Conservation (phyloP, 2,797 vertebrate genomes). For the Acanthurus tractus region DNA sequence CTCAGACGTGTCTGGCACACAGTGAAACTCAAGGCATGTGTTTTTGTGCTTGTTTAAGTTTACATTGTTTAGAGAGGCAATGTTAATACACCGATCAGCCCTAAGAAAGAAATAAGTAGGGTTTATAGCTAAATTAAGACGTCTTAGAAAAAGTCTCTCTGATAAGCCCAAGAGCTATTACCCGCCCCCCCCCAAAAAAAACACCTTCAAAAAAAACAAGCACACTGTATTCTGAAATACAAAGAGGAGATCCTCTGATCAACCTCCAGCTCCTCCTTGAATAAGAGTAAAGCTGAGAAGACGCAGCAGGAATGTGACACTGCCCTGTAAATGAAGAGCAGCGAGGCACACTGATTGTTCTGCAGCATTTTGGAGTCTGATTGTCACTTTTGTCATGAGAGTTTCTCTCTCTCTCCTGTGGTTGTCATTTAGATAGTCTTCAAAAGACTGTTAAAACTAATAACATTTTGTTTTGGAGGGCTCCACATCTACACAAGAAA, state of each 20-base stretch:
- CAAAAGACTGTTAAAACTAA: constrained; percentile 33
- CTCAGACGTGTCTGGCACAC: not conserved
- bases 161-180: too few species aligned
- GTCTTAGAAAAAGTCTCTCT: not conserved
- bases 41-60: not conserved
- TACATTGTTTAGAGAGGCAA: constrained; percentile 6
- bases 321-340: constrained; percentile 59
- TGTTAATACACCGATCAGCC: not conserved
- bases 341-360: constrained; percentile 38
- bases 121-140: constrained; percentile 1
- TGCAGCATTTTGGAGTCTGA: constrained; percentile 56
- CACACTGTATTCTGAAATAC: not conserved
- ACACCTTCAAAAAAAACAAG: too few species aligned
- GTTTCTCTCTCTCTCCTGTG: not conserved
- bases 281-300: constrained; percentile 18
- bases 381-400: constrained; percentile 43
- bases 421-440: constrained; percentile 11
- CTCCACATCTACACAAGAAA: constrained; percentile 30
- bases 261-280: not conserved
- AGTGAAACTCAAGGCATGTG: constrained; percentile 1
- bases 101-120: constrained; percentile 1
- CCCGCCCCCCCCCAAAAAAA: not conserved
- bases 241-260: constrained; percentile 2
- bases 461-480: constrained; percentile 19
- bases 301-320: constrained; percentile 64